phyloP scores from a whole-genome alignment of 2,113 vertebrate species.

The Leucopsar rothschildi region DNA sequence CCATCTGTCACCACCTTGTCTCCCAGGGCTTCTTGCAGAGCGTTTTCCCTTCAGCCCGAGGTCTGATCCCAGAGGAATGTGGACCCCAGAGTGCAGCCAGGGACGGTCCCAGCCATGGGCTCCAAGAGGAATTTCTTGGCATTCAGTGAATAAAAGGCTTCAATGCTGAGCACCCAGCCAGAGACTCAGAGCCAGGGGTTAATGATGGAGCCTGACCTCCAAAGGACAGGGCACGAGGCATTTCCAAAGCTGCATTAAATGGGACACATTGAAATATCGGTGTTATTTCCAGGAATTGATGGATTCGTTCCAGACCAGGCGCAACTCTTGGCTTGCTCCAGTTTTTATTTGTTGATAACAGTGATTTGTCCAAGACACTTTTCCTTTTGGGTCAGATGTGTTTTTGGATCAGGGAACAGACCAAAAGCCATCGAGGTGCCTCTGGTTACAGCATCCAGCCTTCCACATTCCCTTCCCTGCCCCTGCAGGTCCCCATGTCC shows the following conservation, averaged over 20 bases:
- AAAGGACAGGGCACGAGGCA: not conserved
- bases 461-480: not conserved
- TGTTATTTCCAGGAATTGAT: not conserved
- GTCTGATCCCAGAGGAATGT: not conserved
- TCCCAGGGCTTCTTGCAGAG: not conserved
- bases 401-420: not conserved
- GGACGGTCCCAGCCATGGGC: fast-evolving
- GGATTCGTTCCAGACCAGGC: not conserved
- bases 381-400: fast-evolving
- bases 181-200: not conserved
- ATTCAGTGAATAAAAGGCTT: not conserved
- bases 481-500: not conserved
- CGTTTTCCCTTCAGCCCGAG: not conserved
- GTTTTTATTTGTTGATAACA: not conserved
- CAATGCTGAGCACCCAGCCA: not conserved
- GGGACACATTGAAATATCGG: not conserved
- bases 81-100: fast-evolving
- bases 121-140: not conserved
- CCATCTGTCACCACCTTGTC: not conserved
- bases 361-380: not conserved
- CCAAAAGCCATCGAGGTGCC: not conserved
- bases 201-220: not conserved
- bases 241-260: not conserved
- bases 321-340: not conserved
- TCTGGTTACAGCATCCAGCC: not conserved